These are phyloP conservation scores for Entomobrya multifasciata DNA, from an alignment of 2,888 invertebrate species.

Conservation along the genomic window DNA sequence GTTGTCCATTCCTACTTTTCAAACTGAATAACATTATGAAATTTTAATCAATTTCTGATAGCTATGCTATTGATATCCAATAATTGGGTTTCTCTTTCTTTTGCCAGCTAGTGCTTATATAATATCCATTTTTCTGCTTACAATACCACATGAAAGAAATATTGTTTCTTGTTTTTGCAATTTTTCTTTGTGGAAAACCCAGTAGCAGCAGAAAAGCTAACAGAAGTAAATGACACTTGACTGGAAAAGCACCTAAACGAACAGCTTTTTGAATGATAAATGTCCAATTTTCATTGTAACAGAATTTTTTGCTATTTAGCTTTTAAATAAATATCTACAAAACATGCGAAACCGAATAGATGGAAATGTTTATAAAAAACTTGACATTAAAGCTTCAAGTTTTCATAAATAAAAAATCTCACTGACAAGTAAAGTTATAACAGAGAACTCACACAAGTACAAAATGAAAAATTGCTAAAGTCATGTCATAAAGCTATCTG, in stretches of 20 bases:
- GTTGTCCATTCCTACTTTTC: neutral
- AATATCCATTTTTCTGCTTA: neutral
- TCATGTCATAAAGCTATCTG: slow-evolving; percentile 6
- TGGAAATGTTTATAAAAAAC: slow-evolving; percentile 9
- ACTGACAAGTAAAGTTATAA: neutral
- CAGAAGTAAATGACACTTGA: too few relatives aligned
- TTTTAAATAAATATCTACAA: neutral
- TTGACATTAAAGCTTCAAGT: slow-evolving; percentile 49
- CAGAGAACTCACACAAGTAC: slow-evolving; percentile 3
- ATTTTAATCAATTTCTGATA: slow-evolving; percentile 49
- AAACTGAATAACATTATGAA: slow-evolving; percentile 51
- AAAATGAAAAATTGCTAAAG: slow-evolving; percentile 24
- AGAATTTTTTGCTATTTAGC: neutral
- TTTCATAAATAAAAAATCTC: slow-evolving; percentile 34
- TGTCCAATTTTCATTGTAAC: neutral
- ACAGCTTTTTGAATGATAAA: neutral
- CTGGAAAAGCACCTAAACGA: neutral
- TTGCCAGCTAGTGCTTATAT: neutral
- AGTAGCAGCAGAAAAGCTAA: too few relatives aligned
- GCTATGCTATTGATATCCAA: slow-evolving; percentile 53
- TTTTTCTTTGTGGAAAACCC: too few relatives aligned
- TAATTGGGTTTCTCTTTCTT: slow-evolving; percentile 15
- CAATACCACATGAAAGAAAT: too few relatives aligned
- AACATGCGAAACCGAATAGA: neutral
- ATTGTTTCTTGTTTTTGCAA: too few relatives aligned